Conservation (phyloP, 2,888 invertebrate species). For the Oconnorella tubifera region DNA sequence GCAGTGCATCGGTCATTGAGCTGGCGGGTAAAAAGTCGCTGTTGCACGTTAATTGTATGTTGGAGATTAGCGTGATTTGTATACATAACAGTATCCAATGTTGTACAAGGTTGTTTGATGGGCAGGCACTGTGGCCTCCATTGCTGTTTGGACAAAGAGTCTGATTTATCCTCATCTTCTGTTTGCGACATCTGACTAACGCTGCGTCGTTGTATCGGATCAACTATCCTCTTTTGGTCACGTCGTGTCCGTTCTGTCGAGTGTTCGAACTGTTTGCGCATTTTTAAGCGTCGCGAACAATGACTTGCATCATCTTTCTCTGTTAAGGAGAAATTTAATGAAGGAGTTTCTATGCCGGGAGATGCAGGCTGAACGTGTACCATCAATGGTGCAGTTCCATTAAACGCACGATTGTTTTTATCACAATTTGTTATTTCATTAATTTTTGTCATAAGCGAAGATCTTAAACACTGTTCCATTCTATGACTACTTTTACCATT, state of each 20-base stretch:
- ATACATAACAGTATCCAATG: slow-evolving; percentile 62
- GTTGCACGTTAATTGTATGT: slow-evolving; percentile 68
- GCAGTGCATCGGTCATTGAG: slow-evolving; percentile 24
- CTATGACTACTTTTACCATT: too few relatives aligned
- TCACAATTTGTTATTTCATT: too few relatives aligned
- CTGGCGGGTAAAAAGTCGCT: slow-evolving; percentile 60
- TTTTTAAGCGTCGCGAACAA: slow-evolving; percentile 5
- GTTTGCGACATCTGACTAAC: slow-evolving; percentile 11
- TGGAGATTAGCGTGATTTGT: slow-evolving; percentile 68
- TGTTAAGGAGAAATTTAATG: not conserved
- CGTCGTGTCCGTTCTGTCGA: too few relatives aligned
- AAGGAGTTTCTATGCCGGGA: not conserved
- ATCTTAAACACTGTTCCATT: too few relatives aligned
- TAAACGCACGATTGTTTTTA: too few relatives aligned
- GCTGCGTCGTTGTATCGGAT: not conserved
- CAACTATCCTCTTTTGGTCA: not conserved
- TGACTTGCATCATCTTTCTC: slow-evolving; percentile 2
- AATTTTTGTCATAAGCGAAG: too few relatives aligned
- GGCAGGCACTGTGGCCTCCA: not conserved
- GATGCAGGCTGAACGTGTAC: not conserved
- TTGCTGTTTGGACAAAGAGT: not conserved
- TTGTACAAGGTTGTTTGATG: not conserved
- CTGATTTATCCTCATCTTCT: not conserved
- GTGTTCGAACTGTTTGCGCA: too few relatives aligned
- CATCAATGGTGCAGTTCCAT: not conserved